These are phyloP conservation scores for Bombus cullumanus DNA, from an alignment of 1,140 invertebrate species.

Conservation along the genomic window DNA sequence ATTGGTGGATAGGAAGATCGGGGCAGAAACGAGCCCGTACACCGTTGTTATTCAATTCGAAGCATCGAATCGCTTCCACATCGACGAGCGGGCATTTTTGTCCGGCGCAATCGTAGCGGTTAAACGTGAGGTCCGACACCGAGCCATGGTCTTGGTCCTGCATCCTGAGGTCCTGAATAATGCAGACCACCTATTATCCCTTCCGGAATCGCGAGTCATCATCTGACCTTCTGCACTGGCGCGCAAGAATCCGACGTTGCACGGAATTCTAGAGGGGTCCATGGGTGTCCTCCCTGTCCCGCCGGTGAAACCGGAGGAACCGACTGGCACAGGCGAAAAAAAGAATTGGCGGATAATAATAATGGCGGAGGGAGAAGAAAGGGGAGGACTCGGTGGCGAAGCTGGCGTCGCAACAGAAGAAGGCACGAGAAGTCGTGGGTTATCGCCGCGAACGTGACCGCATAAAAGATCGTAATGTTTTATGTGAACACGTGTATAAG, in stretches of 20 bases:
- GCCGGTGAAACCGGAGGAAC: constrained; percentile 40
- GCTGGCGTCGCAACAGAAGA: constrained; percentile 33
- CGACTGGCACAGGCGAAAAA: not conserved
- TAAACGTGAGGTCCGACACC: constrained; percentile 41
- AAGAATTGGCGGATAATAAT: constrained; percentile 23
- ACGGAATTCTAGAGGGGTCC: constrained; percentile 36
- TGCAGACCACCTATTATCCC: constrained; percentile 67
- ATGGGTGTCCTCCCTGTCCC: constrained; percentile 30
- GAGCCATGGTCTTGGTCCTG: constrained; percentile 15
- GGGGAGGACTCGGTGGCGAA: not conserved
- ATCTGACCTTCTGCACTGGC: constrained; percentile 48
- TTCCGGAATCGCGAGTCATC: constrained; percentile 59
- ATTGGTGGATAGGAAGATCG: not conserved
- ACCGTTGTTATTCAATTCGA: not conserved
- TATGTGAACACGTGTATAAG: constrained; percentile 75
- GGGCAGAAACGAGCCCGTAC: not conserved
- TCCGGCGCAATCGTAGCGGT: not conserved
- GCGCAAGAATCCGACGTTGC: constrained; percentile 46
- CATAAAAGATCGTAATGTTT: constrained; percentile 73
- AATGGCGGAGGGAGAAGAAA: constrained; percentile 11
- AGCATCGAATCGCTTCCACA: not conserved
- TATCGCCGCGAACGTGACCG: constrained; percentile 70
- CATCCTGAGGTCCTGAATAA: constrained; percentile 62
- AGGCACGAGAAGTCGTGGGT: constrained; percentile 61
- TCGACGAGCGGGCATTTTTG: constrained; percentile 8